Percentiles rank a stretch among this genome's conserved stretches.
Evolutionary conservation across 2,113 vertebrate species (phyloP).

Genomic region (Leucoraja erinaceus): DNA sequence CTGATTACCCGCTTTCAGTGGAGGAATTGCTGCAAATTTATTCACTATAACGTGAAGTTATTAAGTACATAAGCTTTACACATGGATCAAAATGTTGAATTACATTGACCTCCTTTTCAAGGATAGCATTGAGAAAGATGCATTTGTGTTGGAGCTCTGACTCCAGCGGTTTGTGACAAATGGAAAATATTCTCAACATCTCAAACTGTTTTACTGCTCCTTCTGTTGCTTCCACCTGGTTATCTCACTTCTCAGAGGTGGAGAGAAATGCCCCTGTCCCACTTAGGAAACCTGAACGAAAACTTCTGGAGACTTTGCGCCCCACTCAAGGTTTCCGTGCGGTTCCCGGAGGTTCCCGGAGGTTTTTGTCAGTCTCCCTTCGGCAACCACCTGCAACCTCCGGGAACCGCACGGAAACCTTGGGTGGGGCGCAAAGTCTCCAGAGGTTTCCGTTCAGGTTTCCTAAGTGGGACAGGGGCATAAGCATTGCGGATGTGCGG

Average conservation of each 20-base stretch:
- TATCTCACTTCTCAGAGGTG: neutral
- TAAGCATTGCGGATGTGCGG: no score
- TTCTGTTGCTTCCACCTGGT: neutral
- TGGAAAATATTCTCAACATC: neutral
- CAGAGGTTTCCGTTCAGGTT: no score
- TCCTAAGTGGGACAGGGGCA: no score
- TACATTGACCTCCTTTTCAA: neutral
- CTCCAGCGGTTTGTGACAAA: neutral
- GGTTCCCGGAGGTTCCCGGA: no score
- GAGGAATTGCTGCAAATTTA: neutral
- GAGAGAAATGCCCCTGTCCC: no score
- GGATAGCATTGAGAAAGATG: neutral
- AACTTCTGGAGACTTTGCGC: no score
- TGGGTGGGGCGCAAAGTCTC: no score
- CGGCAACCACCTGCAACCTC: no score
- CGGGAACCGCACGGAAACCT: no score
- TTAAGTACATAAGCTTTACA: neutral
- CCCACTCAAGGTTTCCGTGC: no score
- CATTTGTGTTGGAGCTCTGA: neutral
- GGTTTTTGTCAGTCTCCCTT: no score
- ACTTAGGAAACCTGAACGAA: no score
- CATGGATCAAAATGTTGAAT: neutral
- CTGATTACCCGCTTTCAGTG: neutral
- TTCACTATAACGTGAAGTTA: neutral
- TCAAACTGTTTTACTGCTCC: neutral